Evolutionary conservation across 1,140 invertebrate genomes (phyloP).

Genomic region (Drosophila paulistorum): DNA sequence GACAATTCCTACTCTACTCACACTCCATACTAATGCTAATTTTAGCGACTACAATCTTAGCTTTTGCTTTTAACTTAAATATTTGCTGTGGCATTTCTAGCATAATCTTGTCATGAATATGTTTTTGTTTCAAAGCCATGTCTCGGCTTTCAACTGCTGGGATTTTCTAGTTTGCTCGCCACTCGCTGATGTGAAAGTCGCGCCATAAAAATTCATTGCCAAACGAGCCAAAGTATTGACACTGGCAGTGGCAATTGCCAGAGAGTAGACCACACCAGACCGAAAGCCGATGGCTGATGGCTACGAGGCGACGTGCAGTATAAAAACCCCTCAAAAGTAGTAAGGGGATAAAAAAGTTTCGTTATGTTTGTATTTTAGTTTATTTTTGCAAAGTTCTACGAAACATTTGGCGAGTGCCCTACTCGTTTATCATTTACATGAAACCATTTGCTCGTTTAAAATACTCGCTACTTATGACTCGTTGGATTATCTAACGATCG

Average conservation of each 20-base stretch:
- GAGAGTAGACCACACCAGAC: constrained; percentile 51
- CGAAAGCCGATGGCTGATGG: constrained; percentile 10
- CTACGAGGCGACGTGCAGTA: constrained; percentile 6
- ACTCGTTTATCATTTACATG: constrained; percentile 38
- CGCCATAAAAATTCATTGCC: constrained; percentile 79
- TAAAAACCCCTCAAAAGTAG: constrained; percentile 31
- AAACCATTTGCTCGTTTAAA: not conserved
- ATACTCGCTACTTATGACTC: constrained; percentile 1
- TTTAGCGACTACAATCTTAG: constrained; percentile 49
- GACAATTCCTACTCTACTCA: constrained; percentile 32
- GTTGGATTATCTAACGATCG: not conserved
- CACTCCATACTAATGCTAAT: constrained; percentile 42
- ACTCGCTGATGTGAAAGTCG: constrained; percentile 59
- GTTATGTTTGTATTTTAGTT: not conserved
- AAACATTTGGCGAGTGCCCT: constrained; percentile 15
- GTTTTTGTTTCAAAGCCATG: constrained; percentile 71
- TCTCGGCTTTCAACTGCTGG: constrained; percentile 34
- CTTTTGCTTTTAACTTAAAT: not conserved
- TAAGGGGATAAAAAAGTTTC: constrained; percentile 53
- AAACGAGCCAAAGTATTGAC: constrained; percentile 66
- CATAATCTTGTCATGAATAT: constrained; percentile 78
- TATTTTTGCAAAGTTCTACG: not conserved
- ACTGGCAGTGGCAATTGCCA: constrained; percentile 32
- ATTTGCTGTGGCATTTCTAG: constrained; percentile 15
- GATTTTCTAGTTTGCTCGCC: not conserved